Evolutionary conservation across 2,888 invertebrate genomes (phyloP).

Genomic region (Pandemis corylana): DNA sequence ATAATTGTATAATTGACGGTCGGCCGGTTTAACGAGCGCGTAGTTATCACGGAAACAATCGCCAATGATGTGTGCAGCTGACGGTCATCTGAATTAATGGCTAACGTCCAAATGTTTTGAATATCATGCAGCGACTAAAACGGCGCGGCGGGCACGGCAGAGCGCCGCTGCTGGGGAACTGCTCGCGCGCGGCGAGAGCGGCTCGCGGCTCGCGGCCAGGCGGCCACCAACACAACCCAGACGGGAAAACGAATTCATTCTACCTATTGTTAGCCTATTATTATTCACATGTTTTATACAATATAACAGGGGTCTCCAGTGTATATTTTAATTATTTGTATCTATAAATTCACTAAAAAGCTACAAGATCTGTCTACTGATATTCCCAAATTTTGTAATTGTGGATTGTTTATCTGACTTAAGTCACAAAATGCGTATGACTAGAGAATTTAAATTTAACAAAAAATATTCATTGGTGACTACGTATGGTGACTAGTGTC

Average conservation of each 20-base stretch:
- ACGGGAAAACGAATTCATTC: constrained; percentile 55
- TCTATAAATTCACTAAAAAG: background rate
- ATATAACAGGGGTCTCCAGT: background rate
- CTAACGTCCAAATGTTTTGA: constrained; percentile 48
- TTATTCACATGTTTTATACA: background rate
- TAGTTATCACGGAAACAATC: constrained; percentile 59
- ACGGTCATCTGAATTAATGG: constrained; percentile 49
- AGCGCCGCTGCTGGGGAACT: constrained; percentile 66
- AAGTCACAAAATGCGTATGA: too few species aligned
- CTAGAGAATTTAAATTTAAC: too few species aligned
- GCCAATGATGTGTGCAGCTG: constrained; percentile 48
- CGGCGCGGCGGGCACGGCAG: constrained; percentile 60
- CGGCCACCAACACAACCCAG: constrained; percentile 43
- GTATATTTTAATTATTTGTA: background rate
- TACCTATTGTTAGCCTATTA: constrained; percentile 9
- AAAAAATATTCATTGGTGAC: too few species aligned
- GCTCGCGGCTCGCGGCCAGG: constrained; percentile 54
- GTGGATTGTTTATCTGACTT: too few species aligned
- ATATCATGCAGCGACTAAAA: constrained; percentile 46
- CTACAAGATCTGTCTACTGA: background rate
- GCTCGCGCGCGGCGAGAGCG: constrained; percentile 53
- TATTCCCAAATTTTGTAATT: too few species aligned
- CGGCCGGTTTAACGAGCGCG: constrained; percentile 58
- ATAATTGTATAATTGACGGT: constrained; percentile 52
- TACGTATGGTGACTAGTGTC: too few species aligned